Evolutionary conservation across 2,113 vertebrate species (phyloP).

Genomic region (Galeopterus variegatus): DNA sequence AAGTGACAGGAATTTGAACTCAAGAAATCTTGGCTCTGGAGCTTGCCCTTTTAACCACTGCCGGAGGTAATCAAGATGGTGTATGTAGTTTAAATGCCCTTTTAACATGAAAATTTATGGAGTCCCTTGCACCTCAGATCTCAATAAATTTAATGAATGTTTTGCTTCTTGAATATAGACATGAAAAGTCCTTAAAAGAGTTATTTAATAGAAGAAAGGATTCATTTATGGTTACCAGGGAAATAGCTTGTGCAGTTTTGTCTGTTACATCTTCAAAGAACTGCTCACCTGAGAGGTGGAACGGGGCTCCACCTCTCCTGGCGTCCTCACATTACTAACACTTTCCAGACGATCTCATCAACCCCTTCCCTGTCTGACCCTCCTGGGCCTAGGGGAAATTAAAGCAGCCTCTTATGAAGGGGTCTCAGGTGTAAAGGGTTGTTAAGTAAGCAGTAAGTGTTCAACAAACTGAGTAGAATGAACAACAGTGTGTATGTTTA

Average conservation of each 20-base stretch:
- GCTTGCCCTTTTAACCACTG: too few relatives aligned
- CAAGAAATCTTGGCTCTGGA: background rate
- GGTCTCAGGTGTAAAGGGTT: background rate
- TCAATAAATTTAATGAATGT: background rate
- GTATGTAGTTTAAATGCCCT: background rate
- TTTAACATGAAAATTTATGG: too few relatives aligned
- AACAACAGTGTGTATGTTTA: background rate
- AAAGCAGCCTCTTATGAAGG: background rate
- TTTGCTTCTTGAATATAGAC: background rate
- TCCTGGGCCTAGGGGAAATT: background rate
- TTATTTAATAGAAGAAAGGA: background rate
- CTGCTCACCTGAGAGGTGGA: background rate
- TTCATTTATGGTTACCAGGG: background rate
- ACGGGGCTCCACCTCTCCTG: background rate
- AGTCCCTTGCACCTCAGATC: background rate
- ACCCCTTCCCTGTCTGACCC: background rate
- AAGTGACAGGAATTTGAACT: background rate
- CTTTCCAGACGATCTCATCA: background rate
- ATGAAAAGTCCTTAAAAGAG: background rate
- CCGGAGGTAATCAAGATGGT: too few relatives aligned
- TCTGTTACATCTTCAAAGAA: background rate
- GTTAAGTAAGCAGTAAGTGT: background rate
- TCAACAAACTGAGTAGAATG: background rate
- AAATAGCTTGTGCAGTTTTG: background rate
- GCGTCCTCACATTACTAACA: background rate